Evolutionary conservation across 1,140 invertebrate genomes (phyloP).

Genomic region (Brachionus manjavacas): DNA sequence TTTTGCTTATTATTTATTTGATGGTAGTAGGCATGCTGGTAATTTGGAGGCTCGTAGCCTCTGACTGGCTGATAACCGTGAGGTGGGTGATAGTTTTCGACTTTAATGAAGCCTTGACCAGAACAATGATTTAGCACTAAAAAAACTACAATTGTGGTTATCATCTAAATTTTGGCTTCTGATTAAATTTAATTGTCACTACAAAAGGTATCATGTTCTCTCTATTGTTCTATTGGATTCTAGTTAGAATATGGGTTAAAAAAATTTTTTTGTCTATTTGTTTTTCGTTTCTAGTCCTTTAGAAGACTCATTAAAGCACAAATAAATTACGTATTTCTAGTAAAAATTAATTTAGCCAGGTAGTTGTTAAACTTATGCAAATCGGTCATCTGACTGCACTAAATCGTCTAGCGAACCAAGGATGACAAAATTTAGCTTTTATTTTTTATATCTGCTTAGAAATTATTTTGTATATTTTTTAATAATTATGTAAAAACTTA

Average conservation of each 20-base stretch:
- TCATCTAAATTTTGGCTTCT: not conserved
- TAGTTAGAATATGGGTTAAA: not conserved
- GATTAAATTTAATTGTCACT: not conserved
- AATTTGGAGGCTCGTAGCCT: constrained; percentile 37
- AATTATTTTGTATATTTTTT: not conserved
- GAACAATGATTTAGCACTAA: not conserved
- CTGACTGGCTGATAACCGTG: constrained; percentile 28
- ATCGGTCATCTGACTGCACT: not conserved
- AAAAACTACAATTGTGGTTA: not conserved
- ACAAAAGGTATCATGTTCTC: not conserved
- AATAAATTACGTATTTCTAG: not conserved
- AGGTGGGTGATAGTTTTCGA: constrained; percentile 34
- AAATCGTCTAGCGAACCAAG: not conserved
- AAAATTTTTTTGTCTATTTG: not conserved
- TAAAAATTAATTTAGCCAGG: not conserved
- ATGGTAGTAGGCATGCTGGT: not conserved
- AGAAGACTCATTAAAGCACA: not conserved
- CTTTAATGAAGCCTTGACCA: not conserved
- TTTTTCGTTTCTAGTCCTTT: not conserved
- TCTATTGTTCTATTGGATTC: not conserved
- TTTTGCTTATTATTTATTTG: not conserved
- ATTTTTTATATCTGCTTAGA: not conserved
- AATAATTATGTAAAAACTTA: too few relatives aligned
- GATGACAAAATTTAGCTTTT: not conserved
- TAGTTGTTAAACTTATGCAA: not conserved